phyloP scores from a whole-genome alignment of 2,113 vertebrate species.

The Maylandia zebra region DNA sequence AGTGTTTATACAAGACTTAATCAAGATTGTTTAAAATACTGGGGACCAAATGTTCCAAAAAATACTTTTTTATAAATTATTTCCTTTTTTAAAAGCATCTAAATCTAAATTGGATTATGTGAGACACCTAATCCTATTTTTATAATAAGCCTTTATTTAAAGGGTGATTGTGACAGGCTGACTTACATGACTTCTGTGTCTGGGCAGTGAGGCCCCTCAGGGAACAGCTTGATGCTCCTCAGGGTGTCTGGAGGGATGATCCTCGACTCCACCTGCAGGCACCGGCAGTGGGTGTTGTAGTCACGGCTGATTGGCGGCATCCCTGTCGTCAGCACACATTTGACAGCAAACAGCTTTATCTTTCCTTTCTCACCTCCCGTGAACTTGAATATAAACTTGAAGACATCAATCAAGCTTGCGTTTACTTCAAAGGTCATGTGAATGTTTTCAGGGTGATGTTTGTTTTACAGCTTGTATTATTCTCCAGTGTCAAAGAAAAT shows the following conservation, averaged over 20 bases:
- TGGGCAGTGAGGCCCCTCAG: slow-evolving; percentile 58
- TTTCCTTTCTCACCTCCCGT: not conserved
- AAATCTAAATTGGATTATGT: not conserved
- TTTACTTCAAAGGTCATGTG: not conserved
- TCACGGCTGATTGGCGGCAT: slow-evolving; percentile 58
- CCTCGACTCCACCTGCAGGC: slow-evolving; percentile 63
- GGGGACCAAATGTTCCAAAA: not conserved
- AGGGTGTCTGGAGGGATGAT: slow-evolving; percentile 63
- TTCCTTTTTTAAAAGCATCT: not conserved
- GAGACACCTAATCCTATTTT: not conserved
- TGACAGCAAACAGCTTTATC: not conserved
- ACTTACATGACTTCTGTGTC: slow-evolving; percentile 70
- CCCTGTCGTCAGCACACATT: slow-evolving; percentile 24
- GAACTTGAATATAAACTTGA: not conserved
- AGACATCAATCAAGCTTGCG: not conserved
- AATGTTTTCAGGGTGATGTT: not conserved
- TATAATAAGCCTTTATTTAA: not conserved
- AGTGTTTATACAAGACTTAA: not conserved
- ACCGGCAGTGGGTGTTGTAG: slow-evolving; percentile 65
- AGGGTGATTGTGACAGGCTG: not conserved
- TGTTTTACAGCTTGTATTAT: not conserved
- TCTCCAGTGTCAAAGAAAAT: not conserved
- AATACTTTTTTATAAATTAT: not conserved
- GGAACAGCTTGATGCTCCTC: slow-evolving; percentile 62
- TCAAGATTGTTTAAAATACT: not conserved